phyloP scores from a whole-genome alignment of 1,140 invertebrate genomes.

The Drosophila serrata region DNA sequence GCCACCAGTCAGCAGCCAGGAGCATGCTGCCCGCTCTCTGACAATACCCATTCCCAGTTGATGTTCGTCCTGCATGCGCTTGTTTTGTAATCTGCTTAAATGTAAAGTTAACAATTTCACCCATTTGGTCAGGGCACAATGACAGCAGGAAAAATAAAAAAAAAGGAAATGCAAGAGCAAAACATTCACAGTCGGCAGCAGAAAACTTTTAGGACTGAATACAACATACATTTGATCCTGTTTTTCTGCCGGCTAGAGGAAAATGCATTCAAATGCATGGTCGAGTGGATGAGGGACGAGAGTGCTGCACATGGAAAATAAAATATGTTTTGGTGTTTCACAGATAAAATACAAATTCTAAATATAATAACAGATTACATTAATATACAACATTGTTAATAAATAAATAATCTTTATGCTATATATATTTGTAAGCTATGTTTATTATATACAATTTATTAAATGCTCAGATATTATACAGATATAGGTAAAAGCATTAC shows the following conservation, averaged over 20 bases:
- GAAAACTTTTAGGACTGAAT: constrained; percentile 32
- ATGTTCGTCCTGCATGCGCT: constrained; percentile 6
- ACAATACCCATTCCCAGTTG: constrained; percentile 11
- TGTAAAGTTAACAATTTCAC: constrained; percentile 77
- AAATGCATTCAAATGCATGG: constrained; percentile 42
- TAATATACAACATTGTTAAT: not conserved
- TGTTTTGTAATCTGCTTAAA: constrained; percentile 81
- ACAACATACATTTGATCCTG: constrained; percentile 17
- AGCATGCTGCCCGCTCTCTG: not conserved
- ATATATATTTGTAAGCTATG: not conserved
- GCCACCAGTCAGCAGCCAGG: not conserved
- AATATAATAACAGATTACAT: not conserved
- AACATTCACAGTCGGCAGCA: constrained; percentile 14
- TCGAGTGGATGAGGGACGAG: constrained; percentile 8
- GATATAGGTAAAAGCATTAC: too few species aligned
- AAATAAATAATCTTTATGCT: not conserved
- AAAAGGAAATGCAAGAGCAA: constrained; percentile 25
- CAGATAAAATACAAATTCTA: not conserved
- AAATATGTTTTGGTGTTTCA: not conserved
- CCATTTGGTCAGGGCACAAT: constrained; percentile 40
- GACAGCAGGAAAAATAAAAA: constrained; percentile 8
- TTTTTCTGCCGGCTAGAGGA: constrained; percentile 17
- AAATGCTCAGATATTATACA: not conserved
- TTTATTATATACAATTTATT: not conserved
- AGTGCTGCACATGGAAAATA: constrained; percentile 39